Evolutionary conservation across 2,888 invertebrate genomes (phyloP).

Genomic region (Melanotus villosus): DNA sequence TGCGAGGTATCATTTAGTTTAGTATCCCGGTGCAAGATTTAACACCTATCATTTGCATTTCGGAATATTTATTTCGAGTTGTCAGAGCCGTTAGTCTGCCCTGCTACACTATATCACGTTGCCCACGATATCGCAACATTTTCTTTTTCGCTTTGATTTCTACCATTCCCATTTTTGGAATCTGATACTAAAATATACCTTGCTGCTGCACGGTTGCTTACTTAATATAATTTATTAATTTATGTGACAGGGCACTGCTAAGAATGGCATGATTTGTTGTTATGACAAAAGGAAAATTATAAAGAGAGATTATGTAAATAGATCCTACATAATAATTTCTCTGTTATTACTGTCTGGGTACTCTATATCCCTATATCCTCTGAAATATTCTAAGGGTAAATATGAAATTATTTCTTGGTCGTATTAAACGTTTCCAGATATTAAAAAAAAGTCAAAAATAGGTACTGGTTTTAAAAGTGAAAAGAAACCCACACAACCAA

Average conservation of each 20-base stretch:
- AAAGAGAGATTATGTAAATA: conserved; percentile 12
- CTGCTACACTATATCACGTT: conserved; percentile 48
- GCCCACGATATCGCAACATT: conserved; percentile 44
- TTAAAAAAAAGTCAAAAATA: too few species aligned
- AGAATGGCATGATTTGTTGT: conserved; percentile 19
- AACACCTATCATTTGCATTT: conserved; percentile 57
- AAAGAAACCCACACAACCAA: too few species aligned
- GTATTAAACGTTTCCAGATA: too few species aligned
- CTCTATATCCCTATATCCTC: too few species aligned
- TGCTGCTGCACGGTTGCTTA: conserved; percentile 15
- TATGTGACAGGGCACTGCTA: not conserved
- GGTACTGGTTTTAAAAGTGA: too few species aligned
- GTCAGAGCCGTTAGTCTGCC: conserved; percentile 40
- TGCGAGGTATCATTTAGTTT: conserved; percentile 39
- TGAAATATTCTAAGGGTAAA: too few species aligned
- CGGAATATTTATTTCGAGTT: conserved; percentile 52
- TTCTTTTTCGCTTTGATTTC: conserved; percentile 39
- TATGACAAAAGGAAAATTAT: conserved; percentile 18
- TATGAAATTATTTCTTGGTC: too few species aligned
- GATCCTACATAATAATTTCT: not conserved
- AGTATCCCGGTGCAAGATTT: conserved; percentile 52
- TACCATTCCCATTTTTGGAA: conserved; percentile 35
- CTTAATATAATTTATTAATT: conserved; percentile 27
- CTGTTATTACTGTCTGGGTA: not conserved
- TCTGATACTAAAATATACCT: conserved; percentile 24